These are phyloP conservation scores for Neotoma lepida DNA, from an alignment of 2,113 vertebrate genomes.

Conservation along the genomic window DNA sequence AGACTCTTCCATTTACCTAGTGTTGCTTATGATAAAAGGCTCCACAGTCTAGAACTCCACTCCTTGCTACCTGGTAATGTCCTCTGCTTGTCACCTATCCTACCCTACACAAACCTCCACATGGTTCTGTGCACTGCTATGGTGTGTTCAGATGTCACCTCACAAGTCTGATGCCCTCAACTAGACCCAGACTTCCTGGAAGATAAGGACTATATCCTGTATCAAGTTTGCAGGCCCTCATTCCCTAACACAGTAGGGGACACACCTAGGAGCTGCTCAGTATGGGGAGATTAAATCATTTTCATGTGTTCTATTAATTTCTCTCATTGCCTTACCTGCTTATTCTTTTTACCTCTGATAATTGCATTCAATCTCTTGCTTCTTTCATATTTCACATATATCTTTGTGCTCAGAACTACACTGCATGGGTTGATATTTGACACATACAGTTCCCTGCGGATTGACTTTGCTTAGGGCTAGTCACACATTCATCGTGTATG, in stretches of 20 bases:
- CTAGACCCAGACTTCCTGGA: not conserved
- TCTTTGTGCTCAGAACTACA: not conserved
- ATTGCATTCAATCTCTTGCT: not conserved
- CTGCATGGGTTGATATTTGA: not conserved
- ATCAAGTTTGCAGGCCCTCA: not conserved
- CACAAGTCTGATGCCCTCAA: not conserved
- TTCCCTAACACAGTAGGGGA: not conserved
- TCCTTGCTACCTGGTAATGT: not conserved
- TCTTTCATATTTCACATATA: not conserved
- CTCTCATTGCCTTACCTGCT: not conserved
- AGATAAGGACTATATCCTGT: not conserved
- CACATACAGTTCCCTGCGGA: not conserved
- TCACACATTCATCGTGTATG: not conserved
- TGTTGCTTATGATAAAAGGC: not conserved
- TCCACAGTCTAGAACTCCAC: no score
- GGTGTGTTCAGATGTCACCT: not conserved
- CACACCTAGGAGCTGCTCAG: not conserved
- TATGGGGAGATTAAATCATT: not conserved
- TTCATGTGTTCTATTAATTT: not conserved
- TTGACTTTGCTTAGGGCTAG: not conserved
- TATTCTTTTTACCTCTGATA: not conserved
- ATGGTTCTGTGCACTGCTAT: not conserved
- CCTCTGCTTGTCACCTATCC: not conserved
- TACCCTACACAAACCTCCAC: not conserved
- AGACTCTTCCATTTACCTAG: not conserved